Base-by-base conservation (phyloP, 2,888 invertebrate genomes). In the Drosophila affinis region DNA sequence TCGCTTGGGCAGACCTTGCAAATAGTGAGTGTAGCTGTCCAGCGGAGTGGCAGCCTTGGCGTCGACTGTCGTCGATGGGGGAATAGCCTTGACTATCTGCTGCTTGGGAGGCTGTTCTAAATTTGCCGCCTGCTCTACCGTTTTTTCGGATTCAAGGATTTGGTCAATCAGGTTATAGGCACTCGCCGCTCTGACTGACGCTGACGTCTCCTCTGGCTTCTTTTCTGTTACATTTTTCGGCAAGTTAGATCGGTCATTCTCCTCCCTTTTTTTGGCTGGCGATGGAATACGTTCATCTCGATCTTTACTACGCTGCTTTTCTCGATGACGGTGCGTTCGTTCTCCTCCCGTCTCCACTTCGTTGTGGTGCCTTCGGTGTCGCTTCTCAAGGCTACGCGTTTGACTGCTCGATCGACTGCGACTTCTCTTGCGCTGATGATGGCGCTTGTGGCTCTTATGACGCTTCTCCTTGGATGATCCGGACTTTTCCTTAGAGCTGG, bases 71-170 rank as follows among this genome's bases (percentile, higher is more conserved):
- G 14, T 14, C 14, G 39, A 2, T 39, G 39, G 14, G 14, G 39
- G 2, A 14, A 14, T 14, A 14, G 39, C 0, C 14, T 39, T 39
- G 14, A 39, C 39, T 14, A 14, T 34, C 34, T 34, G 34, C 32
- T 32, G 32, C 27, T 72, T 85, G 1, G 45, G 12, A 3, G 87
- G 81, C 10, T 74, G 74, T 14, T 76, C 70, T 3, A 92, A 54
- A 80, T 91, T 92, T 3, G 92, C 92, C 3, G 92, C 92, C 67
- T 92, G 88, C 56, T 91, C 92, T 0, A 92, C 89, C 0, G 92
- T 91, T 75, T 92, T 92, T 10, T 90, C 87, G 4, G 92, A 91
- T 62, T 92, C 91, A 1, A 92, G 75, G 54, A 92, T 92, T 84
- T 92, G 88, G 83, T 92, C 92, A 29, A 92, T 84, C 52, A 92